Percentiles rank a stretch among this genome's conserved stretches.
These are phyloP conservation scores for Endomychus coccineus DNA, from an alignment of 2,888 invertebrate species.

Conservation along the genomic window DNA sequence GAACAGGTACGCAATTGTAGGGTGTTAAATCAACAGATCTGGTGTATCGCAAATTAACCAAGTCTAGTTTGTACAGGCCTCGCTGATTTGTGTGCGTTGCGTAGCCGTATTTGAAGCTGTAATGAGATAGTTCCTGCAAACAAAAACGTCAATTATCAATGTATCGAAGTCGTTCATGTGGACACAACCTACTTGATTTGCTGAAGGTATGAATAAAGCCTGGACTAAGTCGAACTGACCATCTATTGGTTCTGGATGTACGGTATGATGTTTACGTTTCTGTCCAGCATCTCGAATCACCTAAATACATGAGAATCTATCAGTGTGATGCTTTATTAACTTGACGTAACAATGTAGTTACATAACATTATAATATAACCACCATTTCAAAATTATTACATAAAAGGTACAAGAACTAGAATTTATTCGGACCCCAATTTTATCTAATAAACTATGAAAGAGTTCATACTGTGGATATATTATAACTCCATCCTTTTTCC, in stretches of 20 bases:
- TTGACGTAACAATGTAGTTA: too few species aligned
- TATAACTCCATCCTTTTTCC: too few species aligned
- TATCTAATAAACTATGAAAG: too few species aligned
- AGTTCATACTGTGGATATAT: too few species aligned
- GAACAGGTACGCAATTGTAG: constrained; percentile 64
- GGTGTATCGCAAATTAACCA: constrained; percentile 62
- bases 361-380: too few species aligned
- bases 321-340: too few species aligned
- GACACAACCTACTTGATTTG: constrained; percentile 46
- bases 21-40: constrained; percentile 63
- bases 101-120: constrained; percentile 62
- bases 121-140: constrained; percentile 48
- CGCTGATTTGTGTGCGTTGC: constrained; percentile 65
- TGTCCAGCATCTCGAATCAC: constrained; percentile 67
- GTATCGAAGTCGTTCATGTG: too few species aligned
- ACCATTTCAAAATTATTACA: too few species aligned
- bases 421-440: too few species aligned
- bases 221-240: constrained; percentile 67
- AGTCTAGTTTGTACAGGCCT: constrained; percentile 65
- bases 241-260: constrained; percentile 67
- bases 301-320: too few species aligned
- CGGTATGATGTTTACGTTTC: constrained; percentile 63
- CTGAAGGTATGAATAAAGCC: constrained; percentile 55
- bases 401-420: too few species aligned
- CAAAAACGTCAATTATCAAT: constrained; percentile 8